These are phyloP conservation scores for Athrips mouffetella DNA, from an alignment of 2,888 invertebrate genomes.

Conservation along the genomic window DNA sequence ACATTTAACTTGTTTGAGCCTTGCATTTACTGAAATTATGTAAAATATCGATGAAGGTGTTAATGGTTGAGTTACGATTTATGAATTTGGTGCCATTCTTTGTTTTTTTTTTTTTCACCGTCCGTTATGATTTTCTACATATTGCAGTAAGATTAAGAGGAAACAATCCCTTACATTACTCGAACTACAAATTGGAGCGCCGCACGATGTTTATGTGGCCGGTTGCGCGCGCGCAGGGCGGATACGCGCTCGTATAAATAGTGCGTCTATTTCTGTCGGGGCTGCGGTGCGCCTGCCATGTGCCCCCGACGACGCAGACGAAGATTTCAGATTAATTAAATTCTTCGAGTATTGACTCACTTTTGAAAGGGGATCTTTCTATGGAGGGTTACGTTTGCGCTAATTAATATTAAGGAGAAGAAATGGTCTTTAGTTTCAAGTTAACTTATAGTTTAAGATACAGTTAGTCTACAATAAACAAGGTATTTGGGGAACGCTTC, in stretches of 20 bases:
- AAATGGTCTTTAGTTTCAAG: not conserved
- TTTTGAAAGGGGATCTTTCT: constrained; percentile 29
- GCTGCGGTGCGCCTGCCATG: constrained; percentile 66
- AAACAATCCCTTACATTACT: constrained; percentile 11
- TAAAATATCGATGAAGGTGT: no score
- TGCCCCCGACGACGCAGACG: constrained; percentile 63
- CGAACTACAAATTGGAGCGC: constrained; percentile 34
- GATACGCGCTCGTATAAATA: constrained; percentile 72
- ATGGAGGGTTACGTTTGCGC: not conserved
- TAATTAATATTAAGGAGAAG: not conserved
- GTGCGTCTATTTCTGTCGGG: constrained; percentile 67
- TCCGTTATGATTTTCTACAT: not conserved
- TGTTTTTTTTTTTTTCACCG: not conserved
- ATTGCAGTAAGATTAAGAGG: not conserved
- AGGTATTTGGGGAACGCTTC: no score
- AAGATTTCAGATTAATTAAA: constrained; percentile 60
- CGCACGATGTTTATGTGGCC: constrained; percentile 48
- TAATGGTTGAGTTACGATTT: constrained; percentile 16
- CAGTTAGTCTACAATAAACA: no score
- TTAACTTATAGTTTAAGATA: not conserved
- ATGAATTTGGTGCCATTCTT: not conserved
- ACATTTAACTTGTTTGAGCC: no score
- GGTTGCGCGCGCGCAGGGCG: constrained; percentile 66
- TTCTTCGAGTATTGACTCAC: constrained; percentile 54
- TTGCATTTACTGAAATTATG: no score